A percentile compares a stretch with the other conserved stretches of the same genome.
Conservation (phyloP, 2,113 vertebrate species). For the Tetraodon nigroviridis region DNA sequence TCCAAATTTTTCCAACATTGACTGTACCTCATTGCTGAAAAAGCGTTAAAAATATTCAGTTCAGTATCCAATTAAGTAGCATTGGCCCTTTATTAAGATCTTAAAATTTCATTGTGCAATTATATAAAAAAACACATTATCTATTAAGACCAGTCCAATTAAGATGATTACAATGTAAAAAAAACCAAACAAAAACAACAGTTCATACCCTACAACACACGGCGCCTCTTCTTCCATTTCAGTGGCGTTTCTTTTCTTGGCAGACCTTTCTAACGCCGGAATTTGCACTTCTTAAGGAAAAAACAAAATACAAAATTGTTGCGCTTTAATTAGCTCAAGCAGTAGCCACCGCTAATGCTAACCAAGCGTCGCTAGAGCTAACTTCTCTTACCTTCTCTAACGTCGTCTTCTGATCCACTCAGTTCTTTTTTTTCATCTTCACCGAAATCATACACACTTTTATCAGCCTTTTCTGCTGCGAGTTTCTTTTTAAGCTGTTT, state of each 20-base stretch:
- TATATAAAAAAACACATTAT: neutral
- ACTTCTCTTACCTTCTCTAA: conserved; percentile 33
- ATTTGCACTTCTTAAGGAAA: conserved; percentile 36
- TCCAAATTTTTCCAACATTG: conserved; percentile 89
- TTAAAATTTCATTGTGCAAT: neutral
- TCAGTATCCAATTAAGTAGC: neutral
- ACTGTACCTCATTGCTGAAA: conserved; percentile 82
- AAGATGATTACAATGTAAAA: neutral
- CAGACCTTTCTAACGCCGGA: conserved; percentile 45
- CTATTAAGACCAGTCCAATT: neutral
- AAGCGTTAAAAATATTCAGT: neutral
- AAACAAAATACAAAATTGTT: neutral
- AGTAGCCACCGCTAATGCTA: neutral
- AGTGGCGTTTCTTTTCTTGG: conserved; percentile 58
- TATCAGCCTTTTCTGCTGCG: conserved; percentile 17
- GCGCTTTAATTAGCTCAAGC: neutral
- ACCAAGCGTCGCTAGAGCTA: neutral
- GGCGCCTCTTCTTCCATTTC: conserved; percentile 32
- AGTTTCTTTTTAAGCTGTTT: conserved; percentile 59
- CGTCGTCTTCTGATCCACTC: conserved; percentile 64
- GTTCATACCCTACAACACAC: conserved; percentile 32
- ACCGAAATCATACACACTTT: conserved; percentile 56
- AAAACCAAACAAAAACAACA: too few species aligned
- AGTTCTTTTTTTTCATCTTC: conserved; percentile 54
- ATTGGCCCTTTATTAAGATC: neutral